phyloP scores from a whole-genome alignment of 2,888 invertebrate genomes.

The Philaethria dido region DNA sequence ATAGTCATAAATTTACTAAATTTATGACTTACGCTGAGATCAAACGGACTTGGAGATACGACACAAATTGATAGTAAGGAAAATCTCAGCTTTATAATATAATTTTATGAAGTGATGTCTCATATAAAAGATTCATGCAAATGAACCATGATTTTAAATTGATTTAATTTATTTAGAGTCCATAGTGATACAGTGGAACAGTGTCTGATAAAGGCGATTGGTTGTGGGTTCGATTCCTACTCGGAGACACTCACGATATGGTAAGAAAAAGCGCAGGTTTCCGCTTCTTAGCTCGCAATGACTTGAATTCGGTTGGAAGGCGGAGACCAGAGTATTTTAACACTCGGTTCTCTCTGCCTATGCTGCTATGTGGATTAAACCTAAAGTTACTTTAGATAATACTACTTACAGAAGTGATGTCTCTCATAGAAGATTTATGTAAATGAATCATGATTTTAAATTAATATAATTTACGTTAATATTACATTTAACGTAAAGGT shows the following conservation, averaged over 20 bases:
- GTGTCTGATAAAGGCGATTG: too few relatives aligned
- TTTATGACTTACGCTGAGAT: constrained; percentile 30
- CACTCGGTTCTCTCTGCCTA: too few relatives aligned
- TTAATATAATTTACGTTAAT: constrained; percentile 31
- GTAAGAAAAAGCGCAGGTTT: too few relatives aligned
- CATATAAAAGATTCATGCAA: constrained; percentile 28
- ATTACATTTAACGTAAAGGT: constrained; percentile 29
- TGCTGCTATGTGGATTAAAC: too few relatives aligned
- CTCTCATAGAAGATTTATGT: constrained; percentile 24
- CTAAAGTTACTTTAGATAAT: too few relatives aligned
- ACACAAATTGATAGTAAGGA: constrained; percentile 25
- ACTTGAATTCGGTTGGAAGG: too few relatives aligned
- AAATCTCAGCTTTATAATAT: constrained; percentile 23
- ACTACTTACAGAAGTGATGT: constrained; percentile 23
- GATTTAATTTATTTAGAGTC: too few relatives aligned
- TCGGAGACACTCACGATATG: too few relatives aligned
- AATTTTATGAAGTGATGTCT: constrained; percentile 25
- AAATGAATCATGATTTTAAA: constrained; percentile 26
- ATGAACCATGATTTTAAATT: constrained; percentile 27
- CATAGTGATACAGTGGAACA: too few relatives aligned
- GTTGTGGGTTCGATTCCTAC: too few relatives aligned
- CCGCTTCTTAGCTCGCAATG: too few relatives aligned
- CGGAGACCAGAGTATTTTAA: too few relatives aligned
- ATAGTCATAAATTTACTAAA: constrained; percentile 25
- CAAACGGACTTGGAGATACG: constrained; percentile 29